These are phyloP conservation scores for Nephrotoma flavescens DNA, from an alignment of 2,888 invertebrate genomes.

Conservation along the genomic window DNA sequence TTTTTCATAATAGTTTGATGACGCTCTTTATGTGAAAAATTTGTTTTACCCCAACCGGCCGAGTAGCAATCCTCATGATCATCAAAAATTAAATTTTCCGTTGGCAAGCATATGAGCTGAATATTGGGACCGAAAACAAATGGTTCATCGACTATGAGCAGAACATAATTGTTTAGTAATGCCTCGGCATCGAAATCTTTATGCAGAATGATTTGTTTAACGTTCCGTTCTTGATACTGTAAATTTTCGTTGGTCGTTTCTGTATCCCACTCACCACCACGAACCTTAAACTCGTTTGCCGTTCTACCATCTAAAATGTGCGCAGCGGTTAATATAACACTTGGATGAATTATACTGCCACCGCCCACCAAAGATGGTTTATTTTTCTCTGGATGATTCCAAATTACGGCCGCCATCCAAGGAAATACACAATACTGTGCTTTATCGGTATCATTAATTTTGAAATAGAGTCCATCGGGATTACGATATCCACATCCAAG, in stretches of 20 bases:
- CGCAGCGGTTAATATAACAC: constrained; percentile 53
- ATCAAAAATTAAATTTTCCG: constrained; percentile 27
- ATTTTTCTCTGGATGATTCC: constrained; percentile 17
- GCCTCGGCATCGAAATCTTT: constrained; percentile 45
- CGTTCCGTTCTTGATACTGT: constrained; percentile 53
- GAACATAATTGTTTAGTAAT: constrained; percentile 58
- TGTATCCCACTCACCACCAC: constrained; percentile 75
- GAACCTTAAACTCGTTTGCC: constrained; percentile 28
- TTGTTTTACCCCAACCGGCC: no score
- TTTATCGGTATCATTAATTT: constrained; percentile 47
- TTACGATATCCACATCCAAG: constrained; percentile 61
- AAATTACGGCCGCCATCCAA: constrained; percentile 38
- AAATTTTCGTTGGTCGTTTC: constrained; percentile 52
- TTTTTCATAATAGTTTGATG: no score
- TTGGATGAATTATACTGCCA: constrained; percentile 26
- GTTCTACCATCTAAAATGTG: constrained; percentile 44
- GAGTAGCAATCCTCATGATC: constrained; percentile 20
- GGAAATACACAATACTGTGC: constrained; percentile 37
- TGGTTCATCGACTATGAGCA: no score
- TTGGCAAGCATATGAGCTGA: constrained; percentile 53
- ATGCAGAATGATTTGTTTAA: constrained; percentile 41
- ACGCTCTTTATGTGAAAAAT: no score
- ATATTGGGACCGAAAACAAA: no score
- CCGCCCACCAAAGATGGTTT: constrained; percentile 33
- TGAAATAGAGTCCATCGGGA: constrained; percentile 53